Conservation (phyloP, 2,113 vertebrate genomes). For the Egretta garzetta region DNA sequence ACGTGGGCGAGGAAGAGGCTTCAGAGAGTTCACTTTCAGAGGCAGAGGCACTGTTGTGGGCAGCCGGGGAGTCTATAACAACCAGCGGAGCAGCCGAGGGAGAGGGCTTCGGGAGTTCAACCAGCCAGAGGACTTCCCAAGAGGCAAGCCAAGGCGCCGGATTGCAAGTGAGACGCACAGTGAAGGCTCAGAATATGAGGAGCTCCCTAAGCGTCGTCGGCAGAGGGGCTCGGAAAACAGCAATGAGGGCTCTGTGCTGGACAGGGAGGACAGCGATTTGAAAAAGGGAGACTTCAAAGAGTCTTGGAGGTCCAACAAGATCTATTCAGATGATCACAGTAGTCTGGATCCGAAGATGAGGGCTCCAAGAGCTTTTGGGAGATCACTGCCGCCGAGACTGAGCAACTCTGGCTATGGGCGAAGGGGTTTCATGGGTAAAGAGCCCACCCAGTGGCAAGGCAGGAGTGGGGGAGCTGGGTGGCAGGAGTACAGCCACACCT, state of each 20-base stretch:
- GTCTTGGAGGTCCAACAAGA: constrained; percentile 93
- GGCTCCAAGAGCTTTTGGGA: constrained; percentile 81
- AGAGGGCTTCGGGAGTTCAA: constrained; percentile 83
- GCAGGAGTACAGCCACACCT: constrained; percentile 85
- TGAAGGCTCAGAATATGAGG: constrained; percentile 95
- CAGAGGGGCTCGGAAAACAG: constrained; percentile 87
- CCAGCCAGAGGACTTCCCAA: constrained; percentile 85
- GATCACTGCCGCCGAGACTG: constrained; percentile 89
- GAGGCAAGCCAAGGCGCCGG: constrained; percentile 87
- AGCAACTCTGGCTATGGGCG: constrained; percentile 85
- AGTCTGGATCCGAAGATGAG: constrained; percentile 78
- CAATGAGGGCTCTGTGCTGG: constrained; percentile 64
- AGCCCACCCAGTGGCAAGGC: constrained; percentile 86
- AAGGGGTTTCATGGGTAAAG: constrained; percentile 81
- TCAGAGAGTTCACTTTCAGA: constrained; percentile 89
- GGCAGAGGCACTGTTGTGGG: constrained; percentile 73
- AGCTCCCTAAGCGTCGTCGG: constrained; percentile 91
- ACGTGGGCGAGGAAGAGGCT: constrained; percentile 86
- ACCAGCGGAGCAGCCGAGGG: constrained; percentile 79
- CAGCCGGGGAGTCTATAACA: constrained; percentile 64
- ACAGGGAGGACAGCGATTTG: constrained; percentile 74
- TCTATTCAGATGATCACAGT: constrained; percentile 85
- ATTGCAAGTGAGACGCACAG: constrained; percentile 95
- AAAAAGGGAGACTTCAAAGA: constrained; percentile 86
- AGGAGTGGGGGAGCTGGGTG: constrained; percentile 72